Conservation (phyloP, 2,113 vertebrate genomes). For the Rhabdornis inornatus region DNA sequence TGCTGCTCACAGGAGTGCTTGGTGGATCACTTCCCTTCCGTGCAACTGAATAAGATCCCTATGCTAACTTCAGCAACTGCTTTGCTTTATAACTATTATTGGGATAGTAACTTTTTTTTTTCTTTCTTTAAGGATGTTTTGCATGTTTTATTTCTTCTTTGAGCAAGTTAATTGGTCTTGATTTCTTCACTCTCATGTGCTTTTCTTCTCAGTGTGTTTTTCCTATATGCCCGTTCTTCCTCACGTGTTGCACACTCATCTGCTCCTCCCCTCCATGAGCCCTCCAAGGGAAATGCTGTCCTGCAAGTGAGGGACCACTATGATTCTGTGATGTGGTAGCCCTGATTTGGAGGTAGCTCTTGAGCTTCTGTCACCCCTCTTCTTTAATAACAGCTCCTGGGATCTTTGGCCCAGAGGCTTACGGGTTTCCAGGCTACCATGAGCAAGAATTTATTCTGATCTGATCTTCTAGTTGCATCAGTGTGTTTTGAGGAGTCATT, state of each 20-base stretch:
- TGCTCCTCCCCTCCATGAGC: not conserved
- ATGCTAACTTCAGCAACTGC: not conserved
- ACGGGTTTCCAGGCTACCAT: not conserved
- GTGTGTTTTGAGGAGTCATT: not conserved
- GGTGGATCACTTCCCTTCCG: not conserved
- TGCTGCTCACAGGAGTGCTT: not conserved
- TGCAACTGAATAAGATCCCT: not conserved
- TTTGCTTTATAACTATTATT: not conserved
- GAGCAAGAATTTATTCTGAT: not conserved
- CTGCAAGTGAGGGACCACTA: not conserved
- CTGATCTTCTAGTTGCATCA: not conserved
- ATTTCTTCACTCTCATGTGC: not conserved
- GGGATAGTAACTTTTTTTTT: not conserved
- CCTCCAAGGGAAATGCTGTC: not conserved
- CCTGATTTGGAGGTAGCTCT: not conserved
- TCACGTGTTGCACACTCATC: not conserved
- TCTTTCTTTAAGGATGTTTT: not conserved
- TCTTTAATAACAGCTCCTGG: not conserved
- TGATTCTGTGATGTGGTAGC: not conserved
- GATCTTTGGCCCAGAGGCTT: not conserved
- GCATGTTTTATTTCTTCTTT: not conserved
- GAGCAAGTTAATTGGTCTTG: not conserved
- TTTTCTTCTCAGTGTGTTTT: not conserved
- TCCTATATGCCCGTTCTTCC: not conserved
- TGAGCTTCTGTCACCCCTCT: not conserved